phyloP scores from a whole-genome alignment of 2,113 vertebrate genomes.

The Paracanthobrama guichenoti region DNA sequence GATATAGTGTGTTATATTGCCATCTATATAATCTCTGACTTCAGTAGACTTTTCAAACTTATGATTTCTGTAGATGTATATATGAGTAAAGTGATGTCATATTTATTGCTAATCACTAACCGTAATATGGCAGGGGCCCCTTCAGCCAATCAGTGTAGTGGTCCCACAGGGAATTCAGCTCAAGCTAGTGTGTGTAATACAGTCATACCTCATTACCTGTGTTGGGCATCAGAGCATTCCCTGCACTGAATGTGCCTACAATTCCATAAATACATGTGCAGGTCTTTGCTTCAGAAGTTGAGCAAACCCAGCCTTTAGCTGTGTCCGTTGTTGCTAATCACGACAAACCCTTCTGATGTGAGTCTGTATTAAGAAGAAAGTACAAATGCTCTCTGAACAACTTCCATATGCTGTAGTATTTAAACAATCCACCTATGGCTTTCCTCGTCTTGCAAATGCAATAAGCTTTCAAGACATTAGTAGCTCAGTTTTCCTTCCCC shows the following conservation, averaged over 20 bases:
- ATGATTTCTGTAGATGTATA: constrained; percentile 2
- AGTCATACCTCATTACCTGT: constrained; percentile 59
- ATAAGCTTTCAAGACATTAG: constrained; percentile 45
- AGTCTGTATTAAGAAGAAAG: constrained; percentile 58
- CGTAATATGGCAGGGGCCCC: constrained; percentile 36
- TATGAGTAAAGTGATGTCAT: constrained; percentile 52
- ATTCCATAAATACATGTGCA: constrained; percentile 47
- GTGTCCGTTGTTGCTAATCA: constrained; percentile 14
- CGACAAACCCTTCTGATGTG: constrained; percentile 55
- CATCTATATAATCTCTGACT: constrained; percentile 9
- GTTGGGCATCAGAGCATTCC: constrained; percentile 45
- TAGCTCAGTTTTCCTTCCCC: constrained; percentile 40
- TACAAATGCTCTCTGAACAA: constrained; percentile 58
- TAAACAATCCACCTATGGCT: constrained; percentile 68
- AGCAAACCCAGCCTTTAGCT: neutral
- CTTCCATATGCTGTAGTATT: constrained; percentile 70
- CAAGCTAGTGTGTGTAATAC: constrained; percentile 53
- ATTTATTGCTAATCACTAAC: constrained; percentile 54
- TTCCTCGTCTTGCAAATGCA: constrained; percentile 66
- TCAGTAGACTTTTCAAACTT: neutral
- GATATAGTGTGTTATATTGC: neutral
- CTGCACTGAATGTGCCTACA: constrained; percentile 15
- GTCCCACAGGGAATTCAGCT: constrained; percentile 38
- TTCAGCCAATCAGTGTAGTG: constrained; percentile 32
- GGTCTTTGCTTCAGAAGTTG: neutral